A percentile compares a stretch with the other conserved stretches of the same genome.
phyloP scores from a whole-genome alignment of 2,113 vertebrate species.

The Istiophorus platypterus region DNA sequence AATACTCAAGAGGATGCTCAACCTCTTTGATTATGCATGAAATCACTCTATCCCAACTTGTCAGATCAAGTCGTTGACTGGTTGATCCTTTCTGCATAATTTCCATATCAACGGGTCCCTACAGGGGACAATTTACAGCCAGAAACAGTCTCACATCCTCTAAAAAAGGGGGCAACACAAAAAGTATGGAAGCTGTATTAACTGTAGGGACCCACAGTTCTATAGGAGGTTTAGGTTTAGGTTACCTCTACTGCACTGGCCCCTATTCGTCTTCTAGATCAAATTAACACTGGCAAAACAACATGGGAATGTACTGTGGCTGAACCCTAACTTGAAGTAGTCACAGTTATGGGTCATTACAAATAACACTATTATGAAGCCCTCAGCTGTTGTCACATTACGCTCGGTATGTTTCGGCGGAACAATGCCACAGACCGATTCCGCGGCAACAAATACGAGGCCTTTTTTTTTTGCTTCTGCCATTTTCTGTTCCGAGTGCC shows the following conservation, averaged over 20 bases:
- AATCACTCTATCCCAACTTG: not conserved
- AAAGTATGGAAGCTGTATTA: too few relatives aligned
- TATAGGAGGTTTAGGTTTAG: accelerated
- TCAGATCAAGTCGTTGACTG: not conserved
- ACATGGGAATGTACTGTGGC: not conserved
- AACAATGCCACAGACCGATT: not conserved
- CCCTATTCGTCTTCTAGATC: not conserved
- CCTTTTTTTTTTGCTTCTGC: not conserved
- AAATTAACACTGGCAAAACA: not conserved
- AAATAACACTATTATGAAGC: constrained; percentile 26
- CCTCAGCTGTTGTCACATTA: constrained; percentile 29
- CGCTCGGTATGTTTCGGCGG: not conserved
- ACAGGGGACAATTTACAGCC: not conserved
- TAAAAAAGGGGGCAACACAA: not conserved
- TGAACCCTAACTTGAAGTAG: constrained; percentile 6
- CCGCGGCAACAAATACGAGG: not conserved
- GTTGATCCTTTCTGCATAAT: not conserved
- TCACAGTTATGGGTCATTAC: constrained; percentile 33
- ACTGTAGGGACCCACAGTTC: not conserved
- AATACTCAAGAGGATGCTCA: not conserved
- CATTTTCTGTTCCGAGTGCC: constrained; percentile 31
- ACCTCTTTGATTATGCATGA: constrained; percentile 9
- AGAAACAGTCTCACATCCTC: not conserved
- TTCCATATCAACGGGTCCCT: not conserved
- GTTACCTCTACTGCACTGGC: not conserved